A percentile compares a stretch with the other conserved stretches of the same genome.
These are phyloP conservation scores for Lagopus leucura DNA, from an alignment of 2,113 vertebrate species.

Conservation along the genomic window DNA sequence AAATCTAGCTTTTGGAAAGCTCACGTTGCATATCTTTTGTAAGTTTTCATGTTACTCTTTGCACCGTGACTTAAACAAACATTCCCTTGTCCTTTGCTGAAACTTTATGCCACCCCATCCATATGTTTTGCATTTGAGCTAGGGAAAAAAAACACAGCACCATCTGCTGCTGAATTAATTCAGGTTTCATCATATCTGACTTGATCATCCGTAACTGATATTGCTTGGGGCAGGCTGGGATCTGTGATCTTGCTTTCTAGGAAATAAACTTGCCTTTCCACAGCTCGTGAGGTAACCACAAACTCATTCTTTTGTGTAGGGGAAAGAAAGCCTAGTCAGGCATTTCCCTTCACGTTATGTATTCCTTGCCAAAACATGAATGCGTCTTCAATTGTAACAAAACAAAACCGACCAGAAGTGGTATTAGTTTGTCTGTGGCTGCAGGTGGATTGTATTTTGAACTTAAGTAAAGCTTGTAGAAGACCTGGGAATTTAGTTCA, in stretches of 20 bases:
- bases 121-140: conserved; percentile 39
- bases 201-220: conserved; percentile 29
- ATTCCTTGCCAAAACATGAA: not conserved
- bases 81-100: conserved; percentile 24
- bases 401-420: not conserved
- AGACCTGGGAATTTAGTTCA: not conserved
- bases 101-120: not conserved
- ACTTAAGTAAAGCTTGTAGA: not conserved
- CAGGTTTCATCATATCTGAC: conserved; percentile 28
- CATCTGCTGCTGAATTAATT: conserved; percentile 64
- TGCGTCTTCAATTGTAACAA: not conserved
- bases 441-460: not conserved
- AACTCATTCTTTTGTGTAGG: not conserved
- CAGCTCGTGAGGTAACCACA: not conserved
- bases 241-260: conserved; percentile 58
- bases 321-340: not conserved
- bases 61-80: conserved; percentile 54
- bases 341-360: not conserved
- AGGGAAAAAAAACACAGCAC: not conserved
- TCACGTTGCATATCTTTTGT: not conserved
- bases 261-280: conserved; percentile 35
- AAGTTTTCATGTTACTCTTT: conserved; percentile 38
- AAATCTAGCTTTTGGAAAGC: not conserved
- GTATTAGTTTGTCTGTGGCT: not conserved
- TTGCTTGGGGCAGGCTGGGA: conserved; percentile 37